These are phyloP conservation scores for Eulithis testata DNA, from an alignment of 2,888 invertebrate species.

Conservation along the genomic window DNA sequence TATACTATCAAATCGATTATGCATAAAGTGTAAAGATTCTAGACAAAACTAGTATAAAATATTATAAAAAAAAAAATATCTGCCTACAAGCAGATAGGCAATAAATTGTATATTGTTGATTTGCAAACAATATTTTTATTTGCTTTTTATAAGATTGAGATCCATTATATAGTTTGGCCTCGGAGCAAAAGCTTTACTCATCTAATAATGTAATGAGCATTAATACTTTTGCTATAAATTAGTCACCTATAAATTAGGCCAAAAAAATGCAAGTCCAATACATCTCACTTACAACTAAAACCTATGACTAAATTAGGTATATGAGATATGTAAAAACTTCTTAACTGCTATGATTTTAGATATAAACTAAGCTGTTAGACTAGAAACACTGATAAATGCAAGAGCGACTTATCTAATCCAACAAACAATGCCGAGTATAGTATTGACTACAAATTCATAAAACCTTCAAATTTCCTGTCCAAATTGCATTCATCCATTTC, in stretches of 20 bases:
- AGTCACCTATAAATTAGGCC: constrained; percentile 19
- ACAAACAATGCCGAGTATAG: background rate
- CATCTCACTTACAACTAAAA: constrained; percentile 23
- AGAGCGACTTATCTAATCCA: background rate
- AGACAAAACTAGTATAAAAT: constrained; percentile 47
- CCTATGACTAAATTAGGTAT: constrained; percentile 29
- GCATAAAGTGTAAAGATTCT: constrained; percentile 47
- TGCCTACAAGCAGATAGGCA: constrained; percentile 28
- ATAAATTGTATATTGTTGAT: constrained; percentile 29
- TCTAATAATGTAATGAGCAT: background rate
- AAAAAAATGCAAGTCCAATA: constrained; percentile 22
- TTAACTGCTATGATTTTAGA: constrained; percentile 38
- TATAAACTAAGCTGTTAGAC: background rate
- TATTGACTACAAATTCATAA: constrained; percentile 41
- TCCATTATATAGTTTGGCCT: constrained; percentile 8
- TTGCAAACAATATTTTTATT: constrained; percentile 29
- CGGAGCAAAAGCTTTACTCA: background rate
- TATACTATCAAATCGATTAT: constrained; percentile 66
- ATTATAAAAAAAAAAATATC: constrained; percentile 28
- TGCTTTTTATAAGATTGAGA: constrained; percentile 6
- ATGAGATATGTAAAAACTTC: constrained; percentile 49
- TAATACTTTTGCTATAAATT: background rate
- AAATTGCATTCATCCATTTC: constrained; percentile 46
- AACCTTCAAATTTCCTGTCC: constrained; percentile 50
- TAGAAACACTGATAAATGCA: constrained; percentile 22